Conservation (phyloP, 2,113 vertebrate genomes). For the Theristicus caerulescens region DNA sequence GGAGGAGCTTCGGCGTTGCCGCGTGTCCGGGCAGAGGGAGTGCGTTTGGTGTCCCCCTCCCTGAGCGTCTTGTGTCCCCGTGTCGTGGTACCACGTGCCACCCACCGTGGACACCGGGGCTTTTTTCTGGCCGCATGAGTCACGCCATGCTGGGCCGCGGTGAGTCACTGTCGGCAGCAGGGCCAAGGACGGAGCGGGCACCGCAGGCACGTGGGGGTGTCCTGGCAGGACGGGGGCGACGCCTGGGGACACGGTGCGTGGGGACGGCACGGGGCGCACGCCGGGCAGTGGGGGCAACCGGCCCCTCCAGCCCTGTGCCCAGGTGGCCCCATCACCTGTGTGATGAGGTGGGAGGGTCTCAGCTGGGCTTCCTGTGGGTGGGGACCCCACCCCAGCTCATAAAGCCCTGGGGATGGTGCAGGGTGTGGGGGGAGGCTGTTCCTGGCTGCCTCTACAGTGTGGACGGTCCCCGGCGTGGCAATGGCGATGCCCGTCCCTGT, state of each 20-base stretch:
- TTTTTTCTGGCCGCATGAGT: neutral
- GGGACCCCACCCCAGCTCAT: neutral
- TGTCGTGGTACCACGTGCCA: neutral
- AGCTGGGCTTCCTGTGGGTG: neutral
- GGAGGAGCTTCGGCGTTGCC: neutral
- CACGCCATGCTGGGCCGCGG: neutral
- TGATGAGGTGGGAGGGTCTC: neutral
- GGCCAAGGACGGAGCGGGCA: neutral
- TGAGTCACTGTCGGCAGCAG: neutral
- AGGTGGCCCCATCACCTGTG: neutral
- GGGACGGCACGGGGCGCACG: fast-evolving
- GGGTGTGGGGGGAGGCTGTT: neutral
- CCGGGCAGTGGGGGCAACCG: fast-evolving
- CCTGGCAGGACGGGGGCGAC: neutral
- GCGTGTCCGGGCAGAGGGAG: neutral
- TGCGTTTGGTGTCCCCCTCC: neutral
- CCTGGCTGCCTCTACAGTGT: too few relatives aligned
- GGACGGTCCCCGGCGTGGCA: fast-evolving
- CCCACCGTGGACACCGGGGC: neutral
- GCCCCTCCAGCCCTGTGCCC: neutral
- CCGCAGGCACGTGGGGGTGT: neutral
- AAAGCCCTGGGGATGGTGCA: neutral
- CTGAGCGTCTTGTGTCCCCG: neutral
- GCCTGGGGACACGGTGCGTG: neutral
- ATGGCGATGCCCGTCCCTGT: neutral